phyloP scores from a whole-genome alignment of 2,113 vertebrate species.

The Sinocyclocheilus grahami region DNA sequence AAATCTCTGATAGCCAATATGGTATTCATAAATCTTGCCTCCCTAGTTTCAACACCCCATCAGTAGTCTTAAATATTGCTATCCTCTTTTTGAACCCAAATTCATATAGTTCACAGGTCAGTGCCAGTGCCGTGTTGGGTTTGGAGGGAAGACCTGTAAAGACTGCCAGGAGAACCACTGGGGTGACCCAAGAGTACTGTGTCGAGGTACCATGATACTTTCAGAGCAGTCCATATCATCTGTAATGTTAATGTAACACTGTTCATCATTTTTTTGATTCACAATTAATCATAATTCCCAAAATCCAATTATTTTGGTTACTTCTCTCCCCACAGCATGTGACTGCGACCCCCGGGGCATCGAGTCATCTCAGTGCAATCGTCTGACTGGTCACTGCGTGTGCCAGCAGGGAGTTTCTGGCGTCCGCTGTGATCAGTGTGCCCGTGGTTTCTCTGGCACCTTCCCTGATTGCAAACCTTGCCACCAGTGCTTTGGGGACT shows the following conservation, averaged over 20 bases:
- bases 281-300: not conserved
- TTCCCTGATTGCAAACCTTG: conserved; percentile 93
- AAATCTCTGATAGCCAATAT: not conserved
- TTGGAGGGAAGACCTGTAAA: conserved; percentile 87
- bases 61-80: not conserved
- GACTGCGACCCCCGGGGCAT: conserved; percentile 90
- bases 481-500: conserved; percentile 95
- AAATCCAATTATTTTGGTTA: not conserved
- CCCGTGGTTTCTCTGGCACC: conserved; percentile 88
- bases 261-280: not conserved
- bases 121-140: conserved; percentile 90
- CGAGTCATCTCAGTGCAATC: conserved; percentile 87
- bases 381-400: conserved; percentile 85
- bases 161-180: conserved; percentile 94
- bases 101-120: conserved; percentile 87
- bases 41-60: not conserved
- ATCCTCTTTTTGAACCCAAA: not conserved
- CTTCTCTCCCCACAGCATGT: conserved; percentile 77
- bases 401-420: conserved; percentile 91
- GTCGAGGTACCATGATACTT: conserved; percentile 75
- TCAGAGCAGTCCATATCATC: not conserved
- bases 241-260: not conserved
- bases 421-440: conserved; percentile 94
- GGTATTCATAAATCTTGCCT: not conserved
- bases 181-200: conserved; percentile 87